A percentile compares a stretch with the other conserved stretches of the same genome.
Conservation (phyloP, 2,113 vertebrate genomes). For the Plecturocebus donacophilus region DNA sequence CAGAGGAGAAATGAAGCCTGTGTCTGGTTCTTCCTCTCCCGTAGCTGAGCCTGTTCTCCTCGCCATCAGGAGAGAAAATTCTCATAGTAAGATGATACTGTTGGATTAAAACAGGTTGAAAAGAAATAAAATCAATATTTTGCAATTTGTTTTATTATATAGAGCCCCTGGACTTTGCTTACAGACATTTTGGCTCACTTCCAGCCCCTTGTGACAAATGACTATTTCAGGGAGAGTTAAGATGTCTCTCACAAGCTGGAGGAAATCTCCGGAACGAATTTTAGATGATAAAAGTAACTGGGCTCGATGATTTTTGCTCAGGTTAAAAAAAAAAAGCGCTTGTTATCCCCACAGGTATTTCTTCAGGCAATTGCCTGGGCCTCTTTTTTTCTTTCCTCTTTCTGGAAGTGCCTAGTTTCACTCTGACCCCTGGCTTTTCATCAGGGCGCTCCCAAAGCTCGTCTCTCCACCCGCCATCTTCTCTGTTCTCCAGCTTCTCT, state of each 20-base stretch:
- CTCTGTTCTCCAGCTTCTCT: not conserved
- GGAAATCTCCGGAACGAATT: constrained; percentile 43
- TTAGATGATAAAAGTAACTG: constrained; percentile 56
- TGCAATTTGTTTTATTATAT: constrained; percentile 10
- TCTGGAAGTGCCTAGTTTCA: constrained; percentile 53
- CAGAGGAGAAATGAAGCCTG: not conserved
- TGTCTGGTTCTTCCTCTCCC: not conserved
- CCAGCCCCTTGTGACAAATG: constrained; percentile 31
- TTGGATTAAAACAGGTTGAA: constrained; percentile 44
- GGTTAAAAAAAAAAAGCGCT: constrained; percentile 40
- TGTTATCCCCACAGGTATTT: constrained; percentile 61
- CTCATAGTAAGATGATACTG: not conserved
- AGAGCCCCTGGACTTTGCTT: not conserved
- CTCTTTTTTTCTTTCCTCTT: not conserved
- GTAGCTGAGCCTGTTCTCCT: not conserved
- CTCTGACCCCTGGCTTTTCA: constrained; percentile 17
- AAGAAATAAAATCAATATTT: constrained; percentile 61
- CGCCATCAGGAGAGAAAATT: not conserved
- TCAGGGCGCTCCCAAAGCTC: not conserved
- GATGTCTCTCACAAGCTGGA: constrained; percentile 39
- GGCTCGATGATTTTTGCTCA: not conserved
- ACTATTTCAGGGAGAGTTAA: constrained; percentile 7
- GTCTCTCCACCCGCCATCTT: not conserved
- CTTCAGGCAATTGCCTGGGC: constrained; percentile 38
- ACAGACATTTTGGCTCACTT: constrained; percentile 1